phyloP scores from a whole-genome alignment of 2,113 vertebrate genomes.

The Crotalus helleri region DNA sequence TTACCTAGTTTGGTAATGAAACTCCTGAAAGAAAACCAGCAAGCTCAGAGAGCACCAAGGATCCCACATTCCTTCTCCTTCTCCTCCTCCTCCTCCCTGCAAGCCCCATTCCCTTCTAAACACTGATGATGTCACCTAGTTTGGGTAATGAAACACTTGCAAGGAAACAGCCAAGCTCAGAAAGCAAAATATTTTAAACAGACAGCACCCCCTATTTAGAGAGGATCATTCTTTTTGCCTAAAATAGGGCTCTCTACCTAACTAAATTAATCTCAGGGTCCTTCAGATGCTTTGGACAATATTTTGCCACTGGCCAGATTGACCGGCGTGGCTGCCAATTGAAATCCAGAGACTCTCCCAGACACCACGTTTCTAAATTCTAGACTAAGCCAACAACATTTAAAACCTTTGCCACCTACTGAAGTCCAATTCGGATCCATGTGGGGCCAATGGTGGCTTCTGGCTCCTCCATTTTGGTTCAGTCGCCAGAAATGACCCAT shows the following conservation, averaged over 20 bases:
- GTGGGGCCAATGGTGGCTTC: constrained; percentile 58
- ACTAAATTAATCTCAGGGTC: neutral
- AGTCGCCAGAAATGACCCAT: neutral
- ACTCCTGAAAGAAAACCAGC: no score
- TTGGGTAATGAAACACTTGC: neutral
- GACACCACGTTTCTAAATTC: neutral
- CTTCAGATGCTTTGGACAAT: neutral
- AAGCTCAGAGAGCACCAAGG: no score
- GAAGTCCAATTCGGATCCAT: constrained; percentile 32
- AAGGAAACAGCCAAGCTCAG: neutral
- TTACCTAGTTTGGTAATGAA: no score
- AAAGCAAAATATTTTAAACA: neutral
- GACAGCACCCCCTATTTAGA: neutral
- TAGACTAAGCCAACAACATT: neutral
- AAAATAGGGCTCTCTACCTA: neutral
- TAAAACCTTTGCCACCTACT: constrained; percentile 61
- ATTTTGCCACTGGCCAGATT: neutral
- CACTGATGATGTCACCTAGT: no score
- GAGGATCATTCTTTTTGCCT: no score
- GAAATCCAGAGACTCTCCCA: neutral
- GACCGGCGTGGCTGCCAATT: neutral
- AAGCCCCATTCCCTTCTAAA: no score
- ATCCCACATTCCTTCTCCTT: no score
- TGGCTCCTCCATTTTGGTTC: constrained; percentile 18
- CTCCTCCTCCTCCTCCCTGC: no score